Base-by-base conservation (phyloP, 1,140 invertebrate species). In the Globodera rostochiensis region DNA sequence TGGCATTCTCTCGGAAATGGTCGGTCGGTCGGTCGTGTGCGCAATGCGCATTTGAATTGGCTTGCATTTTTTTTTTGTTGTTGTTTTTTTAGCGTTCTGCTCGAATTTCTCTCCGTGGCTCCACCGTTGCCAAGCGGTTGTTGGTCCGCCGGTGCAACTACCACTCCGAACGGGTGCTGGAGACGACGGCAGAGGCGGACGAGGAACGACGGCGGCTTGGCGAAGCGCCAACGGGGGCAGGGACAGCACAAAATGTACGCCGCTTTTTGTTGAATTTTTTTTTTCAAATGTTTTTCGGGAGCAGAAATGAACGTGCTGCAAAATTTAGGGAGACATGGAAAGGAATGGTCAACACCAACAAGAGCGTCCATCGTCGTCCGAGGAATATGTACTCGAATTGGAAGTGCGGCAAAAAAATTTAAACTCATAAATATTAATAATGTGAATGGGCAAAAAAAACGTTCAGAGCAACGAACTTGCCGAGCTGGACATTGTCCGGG, bases 121-220 rank as follows among this genome's bases (percentile, higher is more conserved):
- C 77, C 25, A 57, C 77, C 11, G 69, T 69, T 13, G 86, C 75
- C 60, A 82, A 82, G 46, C 79, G 50, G 15, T 66, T 66, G 15
- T 79, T 88, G 8, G 83, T 88, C n/a, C 75, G 81, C 25, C 73
- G 88, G 13, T 90, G 87, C 73, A 89, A 89, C 67, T 90, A 90
- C 71, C 85, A 89, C 73, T 89, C 88, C 1, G 88, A 83, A 47
- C 81, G 89, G 19, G 82, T 89, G 67, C 53, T 89, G n/a, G 82
- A 79, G 64, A 85, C 74, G 73, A 57, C 80, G 71, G 77, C 60
- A 50, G 84, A 80, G 36, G 71, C 25, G n/a, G 74, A 76, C n/a
- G 13, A 15, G 15, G 19, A 7, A 36, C 64, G 13, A 19, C 36
- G 49, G 57, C 36, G 49, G 57, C 74, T n/a, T 57, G 11, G 7